Evolutionary conservation across 2,797 vertebrate species (phyloP).

Genomic region (Sebastes jordani): DNA sequence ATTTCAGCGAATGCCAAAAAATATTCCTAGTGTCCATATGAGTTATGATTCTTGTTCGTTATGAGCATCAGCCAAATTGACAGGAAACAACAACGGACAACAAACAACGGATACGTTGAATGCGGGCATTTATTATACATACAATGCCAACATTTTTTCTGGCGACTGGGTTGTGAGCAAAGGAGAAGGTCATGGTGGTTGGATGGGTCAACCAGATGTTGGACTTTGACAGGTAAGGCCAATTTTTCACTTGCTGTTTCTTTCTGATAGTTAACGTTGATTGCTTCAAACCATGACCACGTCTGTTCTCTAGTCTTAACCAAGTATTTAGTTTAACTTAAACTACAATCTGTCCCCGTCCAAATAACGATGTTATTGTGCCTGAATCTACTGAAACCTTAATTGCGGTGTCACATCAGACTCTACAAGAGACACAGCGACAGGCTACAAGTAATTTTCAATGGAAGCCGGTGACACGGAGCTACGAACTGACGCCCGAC

Average conservation of each 20-base stretch:
- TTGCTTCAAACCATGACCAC: background rate
- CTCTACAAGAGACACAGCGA: background rate
- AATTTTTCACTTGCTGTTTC: background rate
- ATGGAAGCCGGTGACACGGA: no score
- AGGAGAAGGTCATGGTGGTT: background rate
- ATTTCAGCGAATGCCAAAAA: background rate
- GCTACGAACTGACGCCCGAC: no score
- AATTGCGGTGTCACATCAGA: no score
- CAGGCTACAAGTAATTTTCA: no score
- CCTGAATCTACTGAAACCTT: background rate
- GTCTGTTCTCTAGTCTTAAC: background rate
- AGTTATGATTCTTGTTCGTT: no score
- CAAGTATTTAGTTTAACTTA: background rate
- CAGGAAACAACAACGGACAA: no score
- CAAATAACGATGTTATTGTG: background rate
- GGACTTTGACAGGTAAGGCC: no score
- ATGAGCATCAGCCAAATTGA: no score
- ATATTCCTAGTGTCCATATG: no score
- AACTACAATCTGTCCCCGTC: background rate
- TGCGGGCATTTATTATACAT: no score
- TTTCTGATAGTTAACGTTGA: background rate
- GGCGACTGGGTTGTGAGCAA: background rate
- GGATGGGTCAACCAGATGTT: background rate
- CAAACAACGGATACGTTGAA: no score
- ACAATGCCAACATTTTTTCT: background rate